phyloP scores from a whole-genome alignment of 2,888 invertebrate species.

The Enchytraeus crypticus region DNA sequence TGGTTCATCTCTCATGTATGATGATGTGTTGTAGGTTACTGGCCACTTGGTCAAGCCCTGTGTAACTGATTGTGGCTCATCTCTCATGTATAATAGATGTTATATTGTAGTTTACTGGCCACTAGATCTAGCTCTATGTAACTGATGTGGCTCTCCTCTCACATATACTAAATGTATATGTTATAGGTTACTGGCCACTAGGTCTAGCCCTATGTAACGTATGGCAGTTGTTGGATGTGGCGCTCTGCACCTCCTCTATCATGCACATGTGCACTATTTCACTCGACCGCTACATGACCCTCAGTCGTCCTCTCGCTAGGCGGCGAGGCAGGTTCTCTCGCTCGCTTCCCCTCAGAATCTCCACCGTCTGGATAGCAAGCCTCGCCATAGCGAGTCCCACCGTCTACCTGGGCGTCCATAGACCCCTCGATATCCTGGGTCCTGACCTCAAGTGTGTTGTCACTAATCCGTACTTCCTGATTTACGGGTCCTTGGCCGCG shows the following conservation, averaged over 20 bases:
- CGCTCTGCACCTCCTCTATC: slow-evolving; percentile 55
- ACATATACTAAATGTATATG: too few species aligned
- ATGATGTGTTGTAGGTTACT: too few species aligned
- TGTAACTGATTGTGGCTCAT: too few species aligned
- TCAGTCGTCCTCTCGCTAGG: slow-evolving; percentile 69
- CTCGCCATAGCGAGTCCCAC: slow-evolving; percentile 50
- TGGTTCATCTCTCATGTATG: too few species aligned
- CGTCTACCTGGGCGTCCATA: slow-evolving; percentile 50
- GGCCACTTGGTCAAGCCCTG: too few species aligned
- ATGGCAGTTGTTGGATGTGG: slow-evolving; percentile 55
- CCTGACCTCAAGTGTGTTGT: slow-evolving; percentile 45
- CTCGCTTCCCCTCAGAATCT: slow-evolving; percentile 64
- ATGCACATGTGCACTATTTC: too few species aligned
- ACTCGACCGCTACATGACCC: slow-evolving; percentile 68
- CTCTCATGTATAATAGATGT: too few species aligned
- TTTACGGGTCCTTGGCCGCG: slow-evolving; percentile 85
- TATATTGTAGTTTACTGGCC: too few species aligned
- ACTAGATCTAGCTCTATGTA: too few species aligned
- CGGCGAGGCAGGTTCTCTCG: slow-evolving; percentile 42
- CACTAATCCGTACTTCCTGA: slow-evolving; percentile 52
- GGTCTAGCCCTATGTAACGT: slow-evolving; percentile 51
- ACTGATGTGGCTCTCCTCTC: too few species aligned
- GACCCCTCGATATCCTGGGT: slow-evolving; percentile 57
- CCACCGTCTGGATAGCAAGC: slow-evolving; percentile 84
- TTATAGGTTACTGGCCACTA: slow-evolving; percentile 80